Base-by-base conservation (phyloP, 2,888 invertebrate genomes). In the Pediacus dermestoides region DNA sequence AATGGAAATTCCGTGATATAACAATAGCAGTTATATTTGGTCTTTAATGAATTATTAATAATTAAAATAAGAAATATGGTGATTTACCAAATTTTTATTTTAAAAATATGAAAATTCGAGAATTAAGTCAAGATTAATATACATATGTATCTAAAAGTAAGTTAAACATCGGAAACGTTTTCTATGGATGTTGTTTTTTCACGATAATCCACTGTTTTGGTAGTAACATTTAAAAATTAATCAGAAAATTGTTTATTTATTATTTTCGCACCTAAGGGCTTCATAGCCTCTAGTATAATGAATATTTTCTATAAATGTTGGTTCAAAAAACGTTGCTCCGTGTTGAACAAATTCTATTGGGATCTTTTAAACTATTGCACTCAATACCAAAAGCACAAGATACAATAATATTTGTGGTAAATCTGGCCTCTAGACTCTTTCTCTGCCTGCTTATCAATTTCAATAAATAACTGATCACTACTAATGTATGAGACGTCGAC, bases 321-420 rank as follows among this genome's bases (percentile, higher is more conserved):
- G n/a, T n/a, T 34, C 26, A 15, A 34, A 34, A 23, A 34, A 11
- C 16, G n/a, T 34, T 26, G 11, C 26, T 9, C 34, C 34, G 16
- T 26, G 26, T 14, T 9, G 8, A 4, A 25, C 2, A 57, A 77
- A 77, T 41, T 73, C 71, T 71, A 39, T 74, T 62, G 0, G 72
- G 66, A 57, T 74, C 69, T 31, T 70, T 67, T 35, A 77, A 70
- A 16, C 74, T 72, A 49, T 77, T 73, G 43, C 74, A 74, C 45
- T 77, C 74, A 2, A 78, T 66, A 16, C 77, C 78, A 53, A 78
- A 79, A 7, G 75, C 77, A 32, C 75, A 72, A 26, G 71, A 72
- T 0, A 74, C 76, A 13, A 78, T 75, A 2, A 77, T 72, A 50
- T 78, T 77, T 67, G 76, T 76, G 1, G 76, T 70, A 49, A 73